Evolutionary conservation across 2,888 invertebrate species (phyloP).

Genomic region (Synanthedon tipuliformis): DNA sequence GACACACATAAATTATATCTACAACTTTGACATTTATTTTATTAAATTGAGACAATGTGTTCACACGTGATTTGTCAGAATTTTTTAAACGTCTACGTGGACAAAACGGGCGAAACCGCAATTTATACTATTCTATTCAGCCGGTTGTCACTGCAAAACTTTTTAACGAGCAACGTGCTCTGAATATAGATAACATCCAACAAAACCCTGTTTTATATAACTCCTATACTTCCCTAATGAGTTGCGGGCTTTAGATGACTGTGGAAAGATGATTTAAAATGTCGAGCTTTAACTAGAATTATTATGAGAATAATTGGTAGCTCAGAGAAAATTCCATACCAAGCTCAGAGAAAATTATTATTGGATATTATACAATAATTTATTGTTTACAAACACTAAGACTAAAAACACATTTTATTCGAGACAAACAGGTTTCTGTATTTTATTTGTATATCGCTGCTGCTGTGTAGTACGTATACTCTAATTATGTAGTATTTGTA

Average conservation of each 20-base stretch:
- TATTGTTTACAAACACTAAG: too few relatives aligned
- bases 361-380: too few relatives aligned
- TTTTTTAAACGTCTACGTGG: neutral
- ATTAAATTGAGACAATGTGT: neutral
- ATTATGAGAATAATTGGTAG: too few relatives aligned
- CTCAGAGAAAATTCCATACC: too few relatives aligned
- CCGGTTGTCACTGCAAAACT: neutral
- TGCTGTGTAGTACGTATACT: too few relatives aligned
- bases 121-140: neutral
- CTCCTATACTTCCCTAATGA: neutral
- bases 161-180: constrained; percentile 6
- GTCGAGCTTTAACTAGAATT: neutral
- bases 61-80: neutral
- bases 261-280: neutral
- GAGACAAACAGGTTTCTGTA: too few relatives aligned
- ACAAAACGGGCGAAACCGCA: neutral
- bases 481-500: too few relatives aligned
- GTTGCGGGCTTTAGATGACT: neutral
- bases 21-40: too few relatives aligned
- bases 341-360: too few relatives aligned
- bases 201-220: neutral
- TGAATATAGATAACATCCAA: neutral
- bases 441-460: too few relatives aligned
- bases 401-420: too few relatives aligned
- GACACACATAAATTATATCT: too few relatives aligned